These are phyloP conservation scores for Tribolium freemani DNA, from an alignment of 2,888 invertebrate genomes.

Conservation along the genomic window DNA sequence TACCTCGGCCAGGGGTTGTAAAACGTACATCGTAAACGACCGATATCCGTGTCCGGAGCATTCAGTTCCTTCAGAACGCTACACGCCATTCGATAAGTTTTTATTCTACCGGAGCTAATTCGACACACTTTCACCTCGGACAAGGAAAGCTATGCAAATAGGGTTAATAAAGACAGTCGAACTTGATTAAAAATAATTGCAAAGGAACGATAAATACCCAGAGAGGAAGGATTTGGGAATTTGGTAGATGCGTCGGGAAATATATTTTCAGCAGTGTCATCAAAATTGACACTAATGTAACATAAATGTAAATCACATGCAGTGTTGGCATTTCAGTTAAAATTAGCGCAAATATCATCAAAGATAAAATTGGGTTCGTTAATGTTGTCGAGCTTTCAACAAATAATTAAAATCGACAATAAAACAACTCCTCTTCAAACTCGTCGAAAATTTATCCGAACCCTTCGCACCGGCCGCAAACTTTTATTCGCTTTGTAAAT, in stretches of 20 bases:
- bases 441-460: not conserved
- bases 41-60: slow-evolving; percentile 44
- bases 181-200: slow-evolving; percentile 39
- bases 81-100: slow-evolving; percentile 25
- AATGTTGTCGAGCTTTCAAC: not conserved
- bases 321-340: not conserved
- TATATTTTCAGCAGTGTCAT: not conserved
- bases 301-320: not conserved
- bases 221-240: not conserved
- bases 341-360: not conserved
- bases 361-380: not conserved
- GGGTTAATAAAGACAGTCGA: slow-evolving; percentile 32
- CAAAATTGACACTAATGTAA: not conserved
- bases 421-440: not conserved
- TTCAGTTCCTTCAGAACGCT: slow-evolving; percentile 19
- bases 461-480: not conserved
- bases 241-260: not conserved
- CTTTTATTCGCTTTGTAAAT: slow-evolving; percentile 11
- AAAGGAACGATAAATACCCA: not conserved
- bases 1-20: slow-evolving; percentile 49
- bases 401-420: not conserved
- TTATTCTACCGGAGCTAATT: slow-evolving; percentile 13
- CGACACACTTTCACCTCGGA: slow-evolving; percentile 13
- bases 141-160: slow-evolving; percentile 30
- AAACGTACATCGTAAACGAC: slow-evolving; percentile 46